A percentile compares a stretch with the other conserved stretches of the same genome.
Conservation (phyloP, 2,888 invertebrate species). For the Tineola bisselliella region DNA sequence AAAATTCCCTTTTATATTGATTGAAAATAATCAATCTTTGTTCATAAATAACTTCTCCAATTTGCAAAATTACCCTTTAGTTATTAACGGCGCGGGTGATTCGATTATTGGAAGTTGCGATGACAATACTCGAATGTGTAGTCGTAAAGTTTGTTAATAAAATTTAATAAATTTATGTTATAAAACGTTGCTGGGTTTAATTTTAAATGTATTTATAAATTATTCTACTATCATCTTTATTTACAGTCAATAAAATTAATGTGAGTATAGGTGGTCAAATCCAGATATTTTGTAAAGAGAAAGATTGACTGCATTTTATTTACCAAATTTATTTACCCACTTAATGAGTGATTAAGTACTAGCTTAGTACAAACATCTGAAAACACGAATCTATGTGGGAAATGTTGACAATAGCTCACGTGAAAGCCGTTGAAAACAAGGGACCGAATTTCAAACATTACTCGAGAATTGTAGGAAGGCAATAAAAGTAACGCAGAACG, state of each 20-base stretch:
- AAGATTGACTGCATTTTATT: too few species aligned
- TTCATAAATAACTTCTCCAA: constrained; percentile 9
- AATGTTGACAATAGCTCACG: neutral
- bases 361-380: too few species aligned
- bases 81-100: neutral
- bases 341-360: too few species aligned
- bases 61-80: neutral
- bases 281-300: too few species aligned
- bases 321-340: too few species aligned
- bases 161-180: neutral
- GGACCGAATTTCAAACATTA: neutral
- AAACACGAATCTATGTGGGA: neutral
- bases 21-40: constrained; percentile 8
- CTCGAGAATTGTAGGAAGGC: constrained; percentile 1
- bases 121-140: neutral
- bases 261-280: too few species aligned
- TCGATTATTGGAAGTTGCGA: neutral
- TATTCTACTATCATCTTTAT: too few species aligned
- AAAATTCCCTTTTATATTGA: neutral
- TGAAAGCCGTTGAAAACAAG: neutral
- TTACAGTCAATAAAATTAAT: too few species aligned
- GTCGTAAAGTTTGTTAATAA: neutral
- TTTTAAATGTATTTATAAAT: too few species aligned
- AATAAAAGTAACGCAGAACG: constrained; percentile 16
- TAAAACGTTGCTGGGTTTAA: too few species aligned